Evolutionary conservation across 1,140 invertebrate genomes (phyloP).

Genomic region (Heliconius nattereri): DNA sequence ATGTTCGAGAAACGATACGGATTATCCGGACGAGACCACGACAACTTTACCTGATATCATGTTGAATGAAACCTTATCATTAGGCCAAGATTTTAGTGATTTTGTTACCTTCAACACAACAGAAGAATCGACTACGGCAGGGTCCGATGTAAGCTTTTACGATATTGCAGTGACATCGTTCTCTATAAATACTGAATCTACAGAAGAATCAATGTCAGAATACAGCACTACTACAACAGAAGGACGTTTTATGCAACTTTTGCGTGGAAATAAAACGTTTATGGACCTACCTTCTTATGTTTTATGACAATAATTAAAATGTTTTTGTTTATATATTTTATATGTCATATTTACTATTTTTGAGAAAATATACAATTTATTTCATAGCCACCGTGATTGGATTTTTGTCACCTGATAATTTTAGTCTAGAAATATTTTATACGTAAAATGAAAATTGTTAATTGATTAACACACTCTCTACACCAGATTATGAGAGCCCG

Average conservation of each 20-base stretch:
- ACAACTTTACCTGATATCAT: not conserved
- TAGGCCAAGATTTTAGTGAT: not conserved
- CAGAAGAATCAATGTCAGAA: not conserved
- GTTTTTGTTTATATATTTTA: not conserved
- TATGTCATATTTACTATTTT: not conserved
- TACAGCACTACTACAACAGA: not conserved
- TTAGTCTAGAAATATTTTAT: not conserved
- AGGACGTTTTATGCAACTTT: not conserved
- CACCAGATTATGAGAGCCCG: no score
- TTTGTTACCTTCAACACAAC: not conserved
- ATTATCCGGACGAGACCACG: slow-evolving; percentile 35
- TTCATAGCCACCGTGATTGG: not conserved
- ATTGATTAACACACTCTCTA: no score
- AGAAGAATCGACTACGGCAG: not conserved
- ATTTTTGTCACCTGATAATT: not conserved
- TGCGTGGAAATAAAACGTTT: not conserved
- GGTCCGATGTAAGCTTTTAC: not conserved
- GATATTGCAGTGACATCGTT: not conserved
- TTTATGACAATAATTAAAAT: not conserved
- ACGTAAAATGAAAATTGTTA: no score
- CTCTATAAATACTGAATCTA: not conserved
- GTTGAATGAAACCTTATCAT: not conserved
- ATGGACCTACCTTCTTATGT: not conserved
- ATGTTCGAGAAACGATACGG: slow-evolving; percentile 59
- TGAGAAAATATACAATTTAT: not conserved